Percentiles rank a stretch among this genome's conserved stretches.
Conservation (phyloP, 2,888 invertebrate species). For the Stenotaenia linearis region DNA sequence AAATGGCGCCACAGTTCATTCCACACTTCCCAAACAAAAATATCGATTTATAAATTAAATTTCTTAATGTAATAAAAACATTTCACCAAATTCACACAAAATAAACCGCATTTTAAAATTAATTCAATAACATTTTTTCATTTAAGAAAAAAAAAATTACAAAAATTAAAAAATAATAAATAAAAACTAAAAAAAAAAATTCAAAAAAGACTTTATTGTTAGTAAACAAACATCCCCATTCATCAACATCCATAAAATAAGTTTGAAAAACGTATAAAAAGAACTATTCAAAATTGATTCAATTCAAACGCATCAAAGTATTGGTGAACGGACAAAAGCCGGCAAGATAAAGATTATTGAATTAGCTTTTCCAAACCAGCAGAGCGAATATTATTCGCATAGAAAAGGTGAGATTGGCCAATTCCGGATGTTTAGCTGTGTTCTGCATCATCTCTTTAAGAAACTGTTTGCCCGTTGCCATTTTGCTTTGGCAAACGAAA, state of each 20-base stretch:
- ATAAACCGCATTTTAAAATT: too few species aligned
- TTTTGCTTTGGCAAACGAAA: background rate
- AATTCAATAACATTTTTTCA: too few species aligned
- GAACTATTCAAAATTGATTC: background rate
- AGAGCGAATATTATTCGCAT: background rate
- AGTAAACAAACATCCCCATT: background rate
- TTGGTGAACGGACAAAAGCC: background rate
- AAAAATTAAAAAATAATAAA: too few species aligned
- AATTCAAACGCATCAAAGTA: background rate
- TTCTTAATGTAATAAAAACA: too few species aligned
- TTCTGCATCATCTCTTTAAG: slow-evolving; percentile 1
- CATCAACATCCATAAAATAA: background rate
- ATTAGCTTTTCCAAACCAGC: background rate
- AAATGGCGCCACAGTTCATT: too few species aligned
- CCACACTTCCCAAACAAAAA: too few species aligned
- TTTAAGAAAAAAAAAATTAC: too few species aligned
- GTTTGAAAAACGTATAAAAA: background rate
- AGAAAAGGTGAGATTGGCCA: background rate
- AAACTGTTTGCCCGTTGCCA: background rate
- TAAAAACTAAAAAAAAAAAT: too few species aligned
- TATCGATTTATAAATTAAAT: too few species aligned
- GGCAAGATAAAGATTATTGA: background rate
- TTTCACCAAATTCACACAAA: too few species aligned
- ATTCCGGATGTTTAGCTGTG: background rate
- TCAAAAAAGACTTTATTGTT: background rate